Conservation (phyloP, 53 echinoderm and acorn worm species). For the Temnopleurus reevesii region DNA sequence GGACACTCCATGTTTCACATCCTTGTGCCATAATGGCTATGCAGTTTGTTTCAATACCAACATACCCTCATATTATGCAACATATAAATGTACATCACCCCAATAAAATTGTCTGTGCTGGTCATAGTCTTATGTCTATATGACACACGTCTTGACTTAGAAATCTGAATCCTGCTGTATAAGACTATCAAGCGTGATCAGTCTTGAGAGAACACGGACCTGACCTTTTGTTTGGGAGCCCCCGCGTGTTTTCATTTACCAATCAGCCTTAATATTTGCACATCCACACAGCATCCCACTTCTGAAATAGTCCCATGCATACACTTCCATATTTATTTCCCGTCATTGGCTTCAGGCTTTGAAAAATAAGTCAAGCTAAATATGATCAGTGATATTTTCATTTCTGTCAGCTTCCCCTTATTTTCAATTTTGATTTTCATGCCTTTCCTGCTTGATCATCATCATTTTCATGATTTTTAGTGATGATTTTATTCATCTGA, state of each 20-base stretch:
- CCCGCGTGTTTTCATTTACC: conserved; percentile 42
- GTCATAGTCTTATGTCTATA: too few species aligned
- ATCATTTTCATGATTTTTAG: too few species aligned
- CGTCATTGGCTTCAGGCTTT: neutral
- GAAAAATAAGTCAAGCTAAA: neutral
- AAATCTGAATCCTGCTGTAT: neutral
- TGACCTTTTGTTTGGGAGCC: conserved; percentile 34
- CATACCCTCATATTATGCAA: too few species aligned
- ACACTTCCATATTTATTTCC: conserved; percentile 23
- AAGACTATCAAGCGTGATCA: neutral
- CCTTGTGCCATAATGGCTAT: too few species aligned
- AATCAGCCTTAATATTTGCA: conserved; percentile 20
- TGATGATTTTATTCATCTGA: too few species aligned
- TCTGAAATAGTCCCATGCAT: neutral
- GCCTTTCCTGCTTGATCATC: too few species aligned
- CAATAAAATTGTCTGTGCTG: too few species aligned
- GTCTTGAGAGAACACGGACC: conserved; percentile 13
- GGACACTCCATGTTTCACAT: too few species aligned
- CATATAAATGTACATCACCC: too few species aligned
- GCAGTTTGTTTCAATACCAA: too few species aligned
- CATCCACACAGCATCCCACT: neutral
- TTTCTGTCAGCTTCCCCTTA: neutral
- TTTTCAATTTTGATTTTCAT: neutral
- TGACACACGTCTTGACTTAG: neutral
- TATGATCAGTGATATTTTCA: neutral